phyloP scores from a whole-genome alignment of 2,113 vertebrate species.

The Dolichallabes microphthalmus region DNA sequence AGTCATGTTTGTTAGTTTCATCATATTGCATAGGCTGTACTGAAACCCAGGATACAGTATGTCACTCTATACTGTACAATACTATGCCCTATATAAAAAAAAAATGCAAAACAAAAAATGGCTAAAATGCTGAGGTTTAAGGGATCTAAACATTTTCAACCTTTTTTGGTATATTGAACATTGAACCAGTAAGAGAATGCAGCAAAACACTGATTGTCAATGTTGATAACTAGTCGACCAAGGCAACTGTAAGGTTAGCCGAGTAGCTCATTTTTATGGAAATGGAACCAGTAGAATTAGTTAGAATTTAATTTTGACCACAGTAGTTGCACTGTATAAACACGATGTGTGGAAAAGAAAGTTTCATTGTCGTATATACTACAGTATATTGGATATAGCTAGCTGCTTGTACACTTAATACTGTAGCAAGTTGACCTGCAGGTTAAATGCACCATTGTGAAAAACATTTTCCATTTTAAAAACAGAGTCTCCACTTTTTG shows the following conservation, averaged over 20 bases:
- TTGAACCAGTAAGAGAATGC: not conserved
- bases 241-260: not conserved
- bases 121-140: too few relatives aligned
- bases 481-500: not conserved
- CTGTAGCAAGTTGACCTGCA: not conserved
- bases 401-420: conserved; percentile 3
- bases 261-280: not conserved
- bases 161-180: not conserved
- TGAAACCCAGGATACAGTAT: too few relatives aligned
- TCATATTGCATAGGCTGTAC: too few relatives aligned
- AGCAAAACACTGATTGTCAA: not conserved
- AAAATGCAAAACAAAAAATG: too few relatives aligned
- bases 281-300: not conserved
- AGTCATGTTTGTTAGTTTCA: too few relatives aligned
- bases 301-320: not conserved
- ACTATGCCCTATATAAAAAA: too few relatives aligned
- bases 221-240: not conserved
- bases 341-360: not conserved
- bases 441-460: not conserved
- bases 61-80: too few relatives aligned
- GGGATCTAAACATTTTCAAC: too few relatives aligned
- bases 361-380: not conserved
- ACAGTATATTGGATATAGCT: not conserved
- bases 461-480: not conserved
- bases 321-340: not conserved